A percentile compares a stretch with the other conserved stretches of the same genome.
phyloP scores from a whole-genome alignment of 1,140 invertebrate genomes.

The Coptotermes formosanus region DNA sequence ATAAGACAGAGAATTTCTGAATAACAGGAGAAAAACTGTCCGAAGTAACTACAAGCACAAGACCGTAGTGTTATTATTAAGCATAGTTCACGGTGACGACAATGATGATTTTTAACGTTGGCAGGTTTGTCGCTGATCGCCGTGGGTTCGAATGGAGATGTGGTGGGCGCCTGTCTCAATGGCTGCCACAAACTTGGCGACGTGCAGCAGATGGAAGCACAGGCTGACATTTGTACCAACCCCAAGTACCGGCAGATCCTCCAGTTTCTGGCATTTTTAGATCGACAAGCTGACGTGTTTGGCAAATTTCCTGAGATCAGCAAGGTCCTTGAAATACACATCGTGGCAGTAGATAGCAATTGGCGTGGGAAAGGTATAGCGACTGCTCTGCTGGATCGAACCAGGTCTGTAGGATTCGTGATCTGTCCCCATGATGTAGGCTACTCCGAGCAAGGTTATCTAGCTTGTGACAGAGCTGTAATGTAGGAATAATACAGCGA shows the following conservation, averaged over 20 bases:
- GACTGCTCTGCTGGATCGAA: constrained; percentile 59
- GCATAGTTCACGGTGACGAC: no score
- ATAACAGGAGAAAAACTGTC: no score
- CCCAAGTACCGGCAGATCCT: constrained; percentile 62
- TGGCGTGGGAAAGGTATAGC: constrained; percentile 66
- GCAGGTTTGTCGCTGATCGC: constrained; percentile 26
- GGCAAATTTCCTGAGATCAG: constrained; percentile 56
- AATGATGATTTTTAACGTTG: no score
- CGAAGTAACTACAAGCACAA: no score
- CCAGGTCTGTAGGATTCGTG: constrained; percentile 57
- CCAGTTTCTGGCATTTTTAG: constrained; percentile 57
- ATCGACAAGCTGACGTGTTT: constrained; percentile 55
- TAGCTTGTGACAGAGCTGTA: no score
- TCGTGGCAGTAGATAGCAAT: constrained; percentile 62
- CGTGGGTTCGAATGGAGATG: constrained; percentile 46
- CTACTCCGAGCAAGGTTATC: no score
- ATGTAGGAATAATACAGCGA: no score
- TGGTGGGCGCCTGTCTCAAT: constrained; percentile 58
- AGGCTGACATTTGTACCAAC: constrained; percentile 34
- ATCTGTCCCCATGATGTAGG: no score
- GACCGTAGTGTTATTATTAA: no score
- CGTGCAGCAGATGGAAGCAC: constrained; percentile 27
- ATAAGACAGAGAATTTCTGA: no score
- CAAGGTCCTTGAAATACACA: constrained; percentile 58
- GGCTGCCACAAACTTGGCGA: constrained; percentile 49